Evolutionary conservation across 2,113 vertebrate genomes (phyloP), one percentile per base, ranked within the genome.

Genomic region (Poeciliopsis prolifica): DNA sequence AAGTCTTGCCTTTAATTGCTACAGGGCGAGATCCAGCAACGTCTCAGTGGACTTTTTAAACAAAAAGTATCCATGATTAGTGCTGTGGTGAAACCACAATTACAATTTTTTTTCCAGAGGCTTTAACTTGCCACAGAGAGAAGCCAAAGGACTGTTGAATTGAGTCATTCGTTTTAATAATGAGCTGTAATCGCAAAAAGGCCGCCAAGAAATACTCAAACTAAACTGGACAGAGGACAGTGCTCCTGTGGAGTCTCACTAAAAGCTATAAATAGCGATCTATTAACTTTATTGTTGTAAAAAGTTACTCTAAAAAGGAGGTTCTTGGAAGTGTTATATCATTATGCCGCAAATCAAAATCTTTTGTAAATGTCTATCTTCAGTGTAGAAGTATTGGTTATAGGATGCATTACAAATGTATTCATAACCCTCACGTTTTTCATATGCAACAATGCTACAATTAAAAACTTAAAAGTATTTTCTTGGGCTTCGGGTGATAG

Each of bases 51-150:
- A 78, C 28, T 17, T 74, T 79, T 70, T 61, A 68, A 65, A 78
- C 19, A 74, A 26, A 86, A 81, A 80, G 40, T 26, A 68, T 15
- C 29, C 51, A 79, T 68, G 31, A 78, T 85, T 63, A 83, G 81
- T 74, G 31, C 60, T 72, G 40, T 71, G 64, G 69, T 82, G 68
- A 83, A 81, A 72, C n/a, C 26, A 74, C 77, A 8, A 22, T 85
- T 78, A n/a, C 12, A 26, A 44, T 22, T 54, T 24, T 70, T 77
- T 78, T 61, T 51, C 11, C 35, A 37, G 72, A 70, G 73, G 62
- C 64, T 74, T 84, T 73, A 68, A 83, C 68, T 70, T 61, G 64
- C 51, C 13, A 68, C 44, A 60, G 37, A 80, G 84, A 70, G 70
- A 48, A 74, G 22, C 22, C 60, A 40, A 12, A 30, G 66, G 61